Evolutionary conservation across 2,888 invertebrate species (phyloP).

Genomic region (Frankliniella intonsa): DNA sequence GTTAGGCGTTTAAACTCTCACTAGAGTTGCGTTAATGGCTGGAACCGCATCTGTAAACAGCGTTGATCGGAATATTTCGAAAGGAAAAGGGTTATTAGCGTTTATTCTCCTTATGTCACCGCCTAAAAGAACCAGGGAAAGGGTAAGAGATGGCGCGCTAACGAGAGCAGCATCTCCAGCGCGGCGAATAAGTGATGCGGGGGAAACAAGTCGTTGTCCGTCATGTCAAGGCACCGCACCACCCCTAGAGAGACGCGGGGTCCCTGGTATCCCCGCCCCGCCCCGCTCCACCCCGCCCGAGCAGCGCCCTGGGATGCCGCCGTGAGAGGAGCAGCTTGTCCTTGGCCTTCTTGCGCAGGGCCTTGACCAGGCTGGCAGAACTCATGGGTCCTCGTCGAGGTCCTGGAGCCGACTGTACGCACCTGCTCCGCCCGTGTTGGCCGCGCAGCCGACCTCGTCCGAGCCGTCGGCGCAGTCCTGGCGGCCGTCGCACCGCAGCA

Average conservation of each 20-base stretch:
- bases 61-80: slow-evolving; percentile 17
- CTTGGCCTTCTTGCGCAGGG: too few species aligned
- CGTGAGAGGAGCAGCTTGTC: too few species aligned
- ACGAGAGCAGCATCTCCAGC: too few species aligned
- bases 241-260: too few species aligned
- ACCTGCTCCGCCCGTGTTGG: slow-evolving; percentile 43
- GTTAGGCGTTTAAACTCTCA: slow-evolving; percentile 10
- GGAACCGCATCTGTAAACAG: slow-evolving; percentile 21
- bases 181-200: too few species aligned
- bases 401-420: slow-evolving; percentile 40
- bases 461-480: slow-evolving; percentile 59
- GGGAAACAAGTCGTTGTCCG: background rate
- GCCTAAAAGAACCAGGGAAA: background rate
- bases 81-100: slow-evolving; percentile 3
- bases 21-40: slow-evolving; percentile 17
- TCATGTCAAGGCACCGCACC: background rate
- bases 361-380: too few species aligned
- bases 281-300: background rate
- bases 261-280: background rate
- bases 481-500: slow-evolving; percentile 56
- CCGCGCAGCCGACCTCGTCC: slow-evolving; percentile 56
- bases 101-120: background rate
- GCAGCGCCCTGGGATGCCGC: background rate
- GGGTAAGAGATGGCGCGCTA: too few species aligned
- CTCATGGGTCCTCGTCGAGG: background rate